phyloP scores from a whole-genome alignment of 1,140 invertebrate genomes.

The Tetragonula clypearis region DNA sequence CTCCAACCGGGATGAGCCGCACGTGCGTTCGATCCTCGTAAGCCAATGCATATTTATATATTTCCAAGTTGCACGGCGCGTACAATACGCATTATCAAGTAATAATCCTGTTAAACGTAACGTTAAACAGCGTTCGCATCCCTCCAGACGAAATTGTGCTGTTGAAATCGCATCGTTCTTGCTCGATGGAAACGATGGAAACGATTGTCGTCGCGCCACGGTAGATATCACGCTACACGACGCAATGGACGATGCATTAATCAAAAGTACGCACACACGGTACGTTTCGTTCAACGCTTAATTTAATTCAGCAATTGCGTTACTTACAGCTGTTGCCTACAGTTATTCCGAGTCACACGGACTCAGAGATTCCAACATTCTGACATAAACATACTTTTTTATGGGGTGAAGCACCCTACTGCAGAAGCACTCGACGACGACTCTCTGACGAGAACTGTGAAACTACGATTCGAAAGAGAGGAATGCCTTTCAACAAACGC shows the following conservation, averaged over 20 bases:
- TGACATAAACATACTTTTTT: background rate
- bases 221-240: conserved; percentile 13
- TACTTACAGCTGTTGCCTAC: background rate
- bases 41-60: conserved; percentile 69
- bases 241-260: conserved; percentile 20
- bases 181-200: conserved; percentile 37
- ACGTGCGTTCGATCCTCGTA: conserved; percentile 58
- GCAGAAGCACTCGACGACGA: too few relatives aligned
- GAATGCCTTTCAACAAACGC: background rate
- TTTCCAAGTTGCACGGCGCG: conserved; percentile 52
- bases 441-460: too few relatives aligned
- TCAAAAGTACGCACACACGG: background rate
- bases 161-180: conserved; percentile 53
- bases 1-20: conserved; percentile 42
- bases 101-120: conserved; percentile 71
- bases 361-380: background rate
- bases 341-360: background rate
- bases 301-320: background rate
- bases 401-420: too few relatives aligned
- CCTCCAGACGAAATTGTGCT: conserved; percentile 23
- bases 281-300: background rate
- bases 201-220: background rate
- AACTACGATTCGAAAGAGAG: too few relatives aligned
- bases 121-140: conserved; percentile 66
- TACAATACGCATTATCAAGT: conserved; percentile 65